These are phyloP conservation scores for Acromyrmex heyeri DNA, from an alignment of 1,140 invertebrate genomes.

Conservation along the genomic window DNA sequence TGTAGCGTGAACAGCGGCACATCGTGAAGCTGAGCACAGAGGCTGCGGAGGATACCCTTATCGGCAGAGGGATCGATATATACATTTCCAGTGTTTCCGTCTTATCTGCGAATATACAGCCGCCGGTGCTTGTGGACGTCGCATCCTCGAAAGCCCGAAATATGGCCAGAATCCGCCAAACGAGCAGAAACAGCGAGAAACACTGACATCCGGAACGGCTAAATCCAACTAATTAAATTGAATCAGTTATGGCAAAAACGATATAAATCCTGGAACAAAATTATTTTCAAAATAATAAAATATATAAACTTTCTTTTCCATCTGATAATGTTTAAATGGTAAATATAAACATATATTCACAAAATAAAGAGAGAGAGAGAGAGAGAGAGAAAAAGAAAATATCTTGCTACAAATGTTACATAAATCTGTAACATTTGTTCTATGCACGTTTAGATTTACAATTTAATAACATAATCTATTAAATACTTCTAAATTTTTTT, in stretches of 20 bases:
- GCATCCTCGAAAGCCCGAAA: slow-evolving; percentile 41
- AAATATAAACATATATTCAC: neutral
- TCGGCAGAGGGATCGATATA: slow-evolving; percentile 75
- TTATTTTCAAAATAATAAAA: neutral
- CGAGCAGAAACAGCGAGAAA: slow-evolving; percentile 16
- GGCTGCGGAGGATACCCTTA: slow-evolving; percentile 67
- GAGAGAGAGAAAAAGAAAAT: neutral
- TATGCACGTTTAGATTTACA: neutral
- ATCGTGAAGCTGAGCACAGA: slow-evolving; percentile 68
- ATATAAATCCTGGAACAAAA: neutral
- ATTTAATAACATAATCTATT: neutral
- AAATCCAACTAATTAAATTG: slow-evolving; percentile 37
- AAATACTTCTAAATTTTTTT: too few species aligned
- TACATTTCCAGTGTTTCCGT: slow-evolving; percentile 72
- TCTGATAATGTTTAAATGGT: neutral
- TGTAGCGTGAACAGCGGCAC: slow-evolving; percentile 66
- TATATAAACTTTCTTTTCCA: neutral
- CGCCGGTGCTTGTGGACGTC: slow-evolving; percentile 41
- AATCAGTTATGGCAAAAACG: neutral
- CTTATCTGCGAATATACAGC: slow-evolving; percentile 76
- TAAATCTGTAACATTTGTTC: neutral
- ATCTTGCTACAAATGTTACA: neutral
- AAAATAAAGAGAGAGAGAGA: neutral
- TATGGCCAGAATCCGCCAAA: slow-evolving; percentile 4
- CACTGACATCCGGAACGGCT: slow-evolving; percentile 14